Conservation (phyloP, 2,797 vertebrate genomes). For the Antrozous pallidus region DNA sequence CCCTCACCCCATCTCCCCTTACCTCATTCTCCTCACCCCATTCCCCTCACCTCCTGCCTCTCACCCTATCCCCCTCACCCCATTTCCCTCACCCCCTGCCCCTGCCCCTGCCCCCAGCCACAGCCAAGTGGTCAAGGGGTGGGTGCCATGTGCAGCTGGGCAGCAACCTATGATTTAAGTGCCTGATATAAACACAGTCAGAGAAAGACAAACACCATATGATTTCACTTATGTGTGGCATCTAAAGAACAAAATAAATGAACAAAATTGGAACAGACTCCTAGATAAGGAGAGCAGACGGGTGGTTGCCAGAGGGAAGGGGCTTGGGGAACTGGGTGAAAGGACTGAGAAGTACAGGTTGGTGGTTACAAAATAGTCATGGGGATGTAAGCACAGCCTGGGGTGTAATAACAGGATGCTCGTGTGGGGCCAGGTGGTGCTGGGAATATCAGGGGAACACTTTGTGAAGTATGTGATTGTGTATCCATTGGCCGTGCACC, state of each 20-base stretch:
- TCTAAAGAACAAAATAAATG: not conserved
- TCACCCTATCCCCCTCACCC: not conserved
- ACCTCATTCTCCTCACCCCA: not conserved
- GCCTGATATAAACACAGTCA: not conserved
- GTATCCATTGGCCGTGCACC: not conserved
- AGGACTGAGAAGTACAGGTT: not conserved
- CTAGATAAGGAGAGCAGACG: not conserved
- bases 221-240: not conserved
- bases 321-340: not conserved
- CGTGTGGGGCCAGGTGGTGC: not conserved
- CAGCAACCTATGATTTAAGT: not conserved
- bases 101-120: not conserved
- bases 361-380: not conserved
- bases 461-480: not conserved
- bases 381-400: not conserved
- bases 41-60: too few relatives aligned
- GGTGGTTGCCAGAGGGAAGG: not conserved
- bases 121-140: not conserved
- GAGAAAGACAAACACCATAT: not conserved
- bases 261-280: not conserved
- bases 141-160: not conserved
- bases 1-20: too few relatives aligned
- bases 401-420: not conserved
- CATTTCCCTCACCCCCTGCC: too few relatives aligned
- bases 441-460: not conserved